Evolutionary conservation across 2,797 vertebrate species (phyloP).

Genomic region (Pseudotriccus pelzelni): DNA sequence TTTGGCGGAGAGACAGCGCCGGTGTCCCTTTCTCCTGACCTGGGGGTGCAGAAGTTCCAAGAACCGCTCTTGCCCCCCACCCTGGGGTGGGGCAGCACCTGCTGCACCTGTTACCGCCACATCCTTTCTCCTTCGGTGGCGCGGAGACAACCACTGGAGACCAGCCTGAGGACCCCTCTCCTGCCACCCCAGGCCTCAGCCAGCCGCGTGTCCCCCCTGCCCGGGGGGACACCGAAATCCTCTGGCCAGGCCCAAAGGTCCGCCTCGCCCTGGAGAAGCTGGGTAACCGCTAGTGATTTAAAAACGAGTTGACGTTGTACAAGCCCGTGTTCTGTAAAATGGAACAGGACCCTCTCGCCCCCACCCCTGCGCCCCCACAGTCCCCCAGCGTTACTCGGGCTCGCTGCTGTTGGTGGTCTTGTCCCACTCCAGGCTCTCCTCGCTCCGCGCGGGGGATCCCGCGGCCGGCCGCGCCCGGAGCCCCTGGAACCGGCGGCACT

Average conservation of each 20-base stretch:
- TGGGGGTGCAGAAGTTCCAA: neutral
- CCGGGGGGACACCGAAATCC: neutral
- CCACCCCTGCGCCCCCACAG: neutral
- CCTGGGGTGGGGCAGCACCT: neutral
- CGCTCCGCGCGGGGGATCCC: slow-evolving; percentile 87
- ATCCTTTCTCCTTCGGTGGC: neutral
- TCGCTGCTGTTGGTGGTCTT: slow-evolving; percentile 95
- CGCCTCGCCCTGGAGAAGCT: slow-evolving; percentile 42
- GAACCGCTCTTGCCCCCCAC: neutral
- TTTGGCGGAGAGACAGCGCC: slow-evolving; percentile 32
- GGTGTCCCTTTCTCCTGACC: slow-evolving; percentile 15
- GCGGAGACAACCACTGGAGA: neutral
- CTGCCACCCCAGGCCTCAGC: neutral
- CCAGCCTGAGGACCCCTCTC: neutral
- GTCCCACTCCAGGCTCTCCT: slow-evolving; percentile 97
- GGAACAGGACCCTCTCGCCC: slow-evolving; percentile 41
- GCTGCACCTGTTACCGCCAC: neutral
- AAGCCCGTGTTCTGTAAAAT: slow-evolving; percentile 65
- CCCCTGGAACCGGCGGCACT: slow-evolving; percentile 96
- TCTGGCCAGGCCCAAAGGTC: neutral
- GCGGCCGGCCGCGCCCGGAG: slow-evolving; percentile 81
- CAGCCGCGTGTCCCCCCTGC: neutral
- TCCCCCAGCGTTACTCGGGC: slow-evolving; percentile 82
- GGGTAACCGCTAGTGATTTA: slow-evolving; percentile 55
- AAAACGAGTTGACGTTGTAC: slow-evolving; percentile 52